Percentiles rank a stretch among this genome's conserved stretches.
phyloP scores from a whole-genome alignment of 1,140 invertebrate genomes.

The Ips typographus region DNA sequence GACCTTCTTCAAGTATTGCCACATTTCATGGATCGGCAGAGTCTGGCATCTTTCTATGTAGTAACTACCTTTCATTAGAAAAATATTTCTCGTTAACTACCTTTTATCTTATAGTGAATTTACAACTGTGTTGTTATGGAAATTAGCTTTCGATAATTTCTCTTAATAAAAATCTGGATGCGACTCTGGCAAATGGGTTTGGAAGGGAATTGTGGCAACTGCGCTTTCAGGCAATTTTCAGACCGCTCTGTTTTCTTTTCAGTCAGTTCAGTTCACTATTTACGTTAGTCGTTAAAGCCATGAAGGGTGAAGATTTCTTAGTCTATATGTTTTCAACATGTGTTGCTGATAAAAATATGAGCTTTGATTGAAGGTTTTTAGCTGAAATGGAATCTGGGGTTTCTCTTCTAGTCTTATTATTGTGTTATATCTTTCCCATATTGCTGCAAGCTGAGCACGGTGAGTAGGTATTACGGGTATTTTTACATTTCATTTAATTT shows the following conservation, averaged over 20 bases:
- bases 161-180: too few species aligned
- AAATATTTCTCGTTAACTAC: too few species aligned
- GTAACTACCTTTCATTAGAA: too few species aligned
- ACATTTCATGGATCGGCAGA: too few species aligned
- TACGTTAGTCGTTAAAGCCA: slow-evolving; percentile 16
- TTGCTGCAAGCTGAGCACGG: slow-evolving; percentile 26
- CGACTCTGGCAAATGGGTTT: too few species aligned
- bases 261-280: slow-evolving; percentile 31
- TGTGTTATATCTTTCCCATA: slow-evolving; percentile 16
- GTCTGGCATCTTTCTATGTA: too few species aligned
- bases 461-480: slow-evolving; percentile 26
- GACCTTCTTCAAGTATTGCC: too few species aligned
- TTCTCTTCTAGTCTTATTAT: slow-evolving; percentile 15
- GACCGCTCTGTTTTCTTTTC: slow-evolving; percentile 28
- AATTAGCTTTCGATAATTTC: too few species aligned
- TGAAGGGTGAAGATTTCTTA: slow-evolving; percentile 28
- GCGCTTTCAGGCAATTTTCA: slow-evolving; percentile 30
- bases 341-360: slow-evolving; percentile 17
- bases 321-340: slow-evolving; percentile 26
- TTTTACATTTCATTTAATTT: slow-evolving; percentile 2
- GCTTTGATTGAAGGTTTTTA: neutral
- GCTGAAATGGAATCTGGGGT: slow-evolving; percentile 21
- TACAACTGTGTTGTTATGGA: too few species aligned
- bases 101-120: too few species aligned
- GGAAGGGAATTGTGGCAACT: slow-evolving; percentile 18